A percentile compares a stretch with the other conserved stretches of the same genome.
phyloP scores from a whole-genome alignment of 2,113 vertebrate genomes.

The Gobio gobio region DNA sequence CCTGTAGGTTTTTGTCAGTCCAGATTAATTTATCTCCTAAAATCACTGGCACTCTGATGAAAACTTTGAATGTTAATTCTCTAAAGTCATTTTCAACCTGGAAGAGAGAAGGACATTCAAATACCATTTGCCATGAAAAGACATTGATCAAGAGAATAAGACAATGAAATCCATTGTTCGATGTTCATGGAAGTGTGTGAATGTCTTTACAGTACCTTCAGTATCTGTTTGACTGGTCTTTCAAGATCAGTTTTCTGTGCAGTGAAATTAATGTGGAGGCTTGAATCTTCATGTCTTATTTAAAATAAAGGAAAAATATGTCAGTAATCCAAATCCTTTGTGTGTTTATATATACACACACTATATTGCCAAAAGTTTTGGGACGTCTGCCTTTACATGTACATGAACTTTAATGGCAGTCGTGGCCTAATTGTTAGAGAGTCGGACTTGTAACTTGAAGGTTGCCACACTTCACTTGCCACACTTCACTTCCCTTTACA shows the following conservation, averaged over 20 bases:
- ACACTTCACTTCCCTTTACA: too few relatives aligned
- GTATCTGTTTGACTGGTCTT: slow-evolving; percentile 68
- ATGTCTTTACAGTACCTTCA: slow-evolving; percentile 64
- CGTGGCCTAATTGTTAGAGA: too few relatives aligned
- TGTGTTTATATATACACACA: too few relatives aligned
- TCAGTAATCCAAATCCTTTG: background rate
- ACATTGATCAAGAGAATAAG: too few relatives aligned
- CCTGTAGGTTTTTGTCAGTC: slow-evolving; percentile 64
- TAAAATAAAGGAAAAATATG: background rate
- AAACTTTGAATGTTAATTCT: slow-evolving; percentile 67
- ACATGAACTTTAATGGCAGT: too few relatives aligned
- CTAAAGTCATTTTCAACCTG: slow-evolving; percentile 77
- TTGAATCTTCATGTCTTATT: slow-evolving; percentile 71
- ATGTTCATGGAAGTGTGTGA: background rate
- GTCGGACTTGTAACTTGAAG: too few relatives aligned
- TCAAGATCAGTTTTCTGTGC: slow-evolving; percentile 62
- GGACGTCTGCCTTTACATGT: too few relatives aligned
- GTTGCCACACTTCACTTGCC: too few relatives aligned
- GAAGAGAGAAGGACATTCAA: background rate
- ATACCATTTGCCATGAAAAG: background rate
- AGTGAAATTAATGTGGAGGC: slow-evolving; percentile 78
- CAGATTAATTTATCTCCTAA: slow-evolving; percentile 73
- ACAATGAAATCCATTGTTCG: background rate
- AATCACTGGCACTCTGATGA: slow-evolving; percentile 75
- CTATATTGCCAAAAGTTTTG: too few relatives aligned